Evolutionary conservation across 92 coral and sea anemone species (phyloP), one percentile per base, ranked within the genome.

Genomic region (Parazoanthus darwini): DNA sequence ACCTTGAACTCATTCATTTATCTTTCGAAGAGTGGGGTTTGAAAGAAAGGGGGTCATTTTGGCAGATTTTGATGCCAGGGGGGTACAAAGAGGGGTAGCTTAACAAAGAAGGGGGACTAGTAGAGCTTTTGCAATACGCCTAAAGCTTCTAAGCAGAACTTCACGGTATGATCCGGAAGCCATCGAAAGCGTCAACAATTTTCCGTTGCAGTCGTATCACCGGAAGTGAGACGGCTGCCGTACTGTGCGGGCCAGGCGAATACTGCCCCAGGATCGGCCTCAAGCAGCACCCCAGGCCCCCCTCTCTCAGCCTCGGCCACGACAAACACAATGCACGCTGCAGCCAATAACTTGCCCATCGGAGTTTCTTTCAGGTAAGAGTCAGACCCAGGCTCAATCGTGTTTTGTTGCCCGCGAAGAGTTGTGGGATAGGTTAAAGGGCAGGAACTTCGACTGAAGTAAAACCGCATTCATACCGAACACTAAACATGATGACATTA

Each of bases 121-220:
- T 48, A 0, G 51, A 46, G 50, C 10, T 39, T 39, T 39, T 39
- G 4, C 42, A 39, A 39, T 39, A 39, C 42, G 42, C 42, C 51
- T 10, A 46, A 46, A 46, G 51, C 51, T 58, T 58, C 20, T 58
- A 14, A 58, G 8, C 70, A 14, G 26, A 14, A 63, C 5, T 63
- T 4, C 0, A 63, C 8, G 70, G 70, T 63, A 63, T 29, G 33
- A 29, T 63, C 8, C 22, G 15, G 26, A 63, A 63, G 3, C 22
- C 8, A 20, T 5, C 25, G 8, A 63, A 23, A 0, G 26, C 26
- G 25, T 63, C 26, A 0, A 3, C 22, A n/a, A 20, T 20, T 63
- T 93, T 51, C 43, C 33, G 4, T 86, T 74, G 67, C 80, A 95
- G 99, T 97, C 78, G 99, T 94, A 35, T 93, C 99, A 1, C 93